Evolutionary conservation across 2,888 invertebrate genomes (phyloP).

Genomic region (Chymomyza amoena): DNA sequence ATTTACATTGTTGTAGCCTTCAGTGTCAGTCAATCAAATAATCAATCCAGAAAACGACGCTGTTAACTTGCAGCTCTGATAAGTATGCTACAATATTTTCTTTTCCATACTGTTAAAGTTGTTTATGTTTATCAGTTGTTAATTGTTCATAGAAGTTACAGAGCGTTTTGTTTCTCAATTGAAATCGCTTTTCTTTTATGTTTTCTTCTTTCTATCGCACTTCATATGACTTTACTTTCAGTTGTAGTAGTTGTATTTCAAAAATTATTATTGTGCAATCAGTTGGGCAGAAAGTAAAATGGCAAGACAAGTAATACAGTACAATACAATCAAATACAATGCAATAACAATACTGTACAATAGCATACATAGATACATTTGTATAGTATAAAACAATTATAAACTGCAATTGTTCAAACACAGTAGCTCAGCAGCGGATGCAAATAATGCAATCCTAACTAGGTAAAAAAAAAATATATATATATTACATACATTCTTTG

Average conservation of each 20-base stretch:
- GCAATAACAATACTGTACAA: background rate
- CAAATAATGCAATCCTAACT: background rate
- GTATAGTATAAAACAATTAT: slow-evolving; percentile 32
- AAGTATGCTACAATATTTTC: background rate
- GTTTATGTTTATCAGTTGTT: background rate
- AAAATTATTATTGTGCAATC: slow-evolving; percentile 59
- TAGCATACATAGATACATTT: background rate
- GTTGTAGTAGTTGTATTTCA: background rate
- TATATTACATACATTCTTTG: slow-evolving; percentile 1
- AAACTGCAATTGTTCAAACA: slow-evolving; percentile 7
- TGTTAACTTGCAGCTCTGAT: background rate
- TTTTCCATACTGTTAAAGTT: background rate
- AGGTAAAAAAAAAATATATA: slow-evolving; percentile 12
- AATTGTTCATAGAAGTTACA: background rate
- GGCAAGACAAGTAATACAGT: slow-evolving; percentile 55
- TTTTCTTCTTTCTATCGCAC: slow-evolving; percentile 35
- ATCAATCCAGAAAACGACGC: slow-evolving; percentile 31
- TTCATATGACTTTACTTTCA: slow-evolving; percentile 5
- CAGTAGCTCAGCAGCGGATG: background rate
- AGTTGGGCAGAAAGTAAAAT: slow-evolving; percentile 78
- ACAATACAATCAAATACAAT: slow-evolving; percentile 13
- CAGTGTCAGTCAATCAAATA: slow-evolving; percentile 79
- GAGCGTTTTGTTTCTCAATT: slow-evolving; percentile 6
- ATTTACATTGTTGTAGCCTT: slow-evolving; percentile 50
- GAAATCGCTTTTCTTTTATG: slow-evolving; percentile 17